Base-by-base conservation (phyloP, 2,888 invertebrate genomes). In the Mythimna vitellina region DNA sequence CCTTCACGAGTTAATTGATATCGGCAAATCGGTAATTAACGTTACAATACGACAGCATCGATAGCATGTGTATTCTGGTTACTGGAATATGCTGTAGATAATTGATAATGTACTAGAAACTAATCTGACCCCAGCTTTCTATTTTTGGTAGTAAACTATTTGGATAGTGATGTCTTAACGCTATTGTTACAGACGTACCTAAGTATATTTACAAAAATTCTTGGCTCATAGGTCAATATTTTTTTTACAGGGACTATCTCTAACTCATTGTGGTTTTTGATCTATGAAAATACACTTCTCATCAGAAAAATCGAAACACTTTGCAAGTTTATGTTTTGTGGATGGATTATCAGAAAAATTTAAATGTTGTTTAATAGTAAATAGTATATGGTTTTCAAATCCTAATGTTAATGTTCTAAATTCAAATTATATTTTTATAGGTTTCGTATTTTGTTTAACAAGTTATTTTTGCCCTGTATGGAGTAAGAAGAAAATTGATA, bases 101-200 rank as follows among this genome's bases (percentile, higher is more conserved):
- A 92, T 92, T 82, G 92, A 72, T 92, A 91, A 92, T 91, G 73
- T 87, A 86, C 82, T 84, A 86, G 84, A 86, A 85, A 86, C 84
- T 85, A 80, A 85, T 85, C 80, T 85, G 84, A 86, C 85, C 83
- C 80, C 86, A 87, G 82, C 90, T 92, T 91, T 92, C 92, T 90
- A 86, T 86, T 87, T 80, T 84, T 80, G 66, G 61, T 61, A 74
- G 53, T 60, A 66, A 77, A 65, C 53, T 73, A 35, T 75, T 71
- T 76, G 64, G 14, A 57, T 66, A 73, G 66, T 58, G 57, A 12
- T 9, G 38, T 56, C 29, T 14, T 8, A 20, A 53, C 20, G n/a
- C 54, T 10, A 54, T 76, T 58, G 54, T 22, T 22, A 32, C 9
- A 25, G 38, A 49, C 9, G 1, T 57, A 35, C 32, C 32, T 32